Base-by-base conservation (phyloP, 2,797 vertebrate genomes). In the Microctenopoma stevenorrisi region DNA sequence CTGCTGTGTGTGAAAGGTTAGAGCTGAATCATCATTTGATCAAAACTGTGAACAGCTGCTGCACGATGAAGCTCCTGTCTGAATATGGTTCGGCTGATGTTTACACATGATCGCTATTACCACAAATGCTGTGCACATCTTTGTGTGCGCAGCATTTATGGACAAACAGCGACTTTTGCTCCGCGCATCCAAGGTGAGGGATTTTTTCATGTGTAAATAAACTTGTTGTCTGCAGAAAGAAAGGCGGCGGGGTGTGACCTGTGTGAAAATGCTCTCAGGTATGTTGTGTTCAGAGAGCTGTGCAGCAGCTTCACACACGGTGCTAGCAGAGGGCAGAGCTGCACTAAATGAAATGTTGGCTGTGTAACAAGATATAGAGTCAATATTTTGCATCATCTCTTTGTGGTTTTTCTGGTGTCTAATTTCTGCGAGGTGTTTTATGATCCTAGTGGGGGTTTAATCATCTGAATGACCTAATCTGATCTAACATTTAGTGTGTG, bases 351-450 rank as follows among this genome's bases (percentile, higher is more conserved):
- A 55, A 37, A 7, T 66, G 63, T 66, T 62, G 56, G 40, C n/a
- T 50, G 35, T 50, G 35, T 64, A 30, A 47, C 59, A 65, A 47
- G 26, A 78, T 5, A 1, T n/a, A 16, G n/a, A 53, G 56, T 56
- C 37, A 59, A 78, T 47, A 53, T 56, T 68, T 30, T 33, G 15
- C 61, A 44, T 71, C 9, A 4, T 69, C 11, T 69, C 13, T 46
- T 15, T 0, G 6, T 48, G 35, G 15, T 46, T 2, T 57, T 59
- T 47, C n/a, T 49, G 49, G 37, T 30, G 63, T 67, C 8, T 64
- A 0, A 16, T 44, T 11, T 55, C 58, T 64, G 28, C 22, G 46
- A 16, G 9, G 5, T 16, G 30, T 2, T 11, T 40, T 54, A 2
- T 52, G 1, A 11, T 15, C 10, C 22, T 11, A 38, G 14, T 5